A percentile compares a stretch with the other conserved stretches of the same genome.
Conservation (phyloP, 2,113 vertebrate species). For the Nothoprocta perdicaria region DNA sequence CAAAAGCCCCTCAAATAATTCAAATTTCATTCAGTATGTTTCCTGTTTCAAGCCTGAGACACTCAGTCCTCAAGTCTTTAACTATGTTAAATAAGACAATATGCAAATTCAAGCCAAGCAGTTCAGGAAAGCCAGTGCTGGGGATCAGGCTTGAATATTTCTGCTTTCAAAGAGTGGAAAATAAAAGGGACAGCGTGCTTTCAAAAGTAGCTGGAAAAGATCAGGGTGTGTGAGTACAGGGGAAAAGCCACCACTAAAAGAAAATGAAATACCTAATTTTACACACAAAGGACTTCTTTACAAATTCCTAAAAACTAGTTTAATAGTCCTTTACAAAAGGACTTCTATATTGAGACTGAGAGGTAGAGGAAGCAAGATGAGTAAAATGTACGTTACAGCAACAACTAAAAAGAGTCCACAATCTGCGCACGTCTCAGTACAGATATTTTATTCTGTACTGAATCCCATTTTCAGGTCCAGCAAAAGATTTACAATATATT, state of each 20-base stretch:
- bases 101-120: not conserved
- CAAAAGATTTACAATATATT: not conserved
- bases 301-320: no score
- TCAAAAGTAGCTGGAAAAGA: not conserved
- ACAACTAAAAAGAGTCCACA: not conserved
- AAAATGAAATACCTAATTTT: not conserved
- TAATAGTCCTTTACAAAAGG: not conserved
- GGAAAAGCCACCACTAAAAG: not conserved
- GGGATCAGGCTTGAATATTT: not conserved
- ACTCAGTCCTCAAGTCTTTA: not conserved
- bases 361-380: not conserved
- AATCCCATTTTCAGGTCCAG: not conserved
- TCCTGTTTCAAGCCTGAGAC: not conserved
- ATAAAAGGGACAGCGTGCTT: not conserved
- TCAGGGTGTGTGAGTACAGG: not conserved
- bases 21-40: not conserved
- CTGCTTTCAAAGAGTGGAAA: not conserved
- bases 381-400: not conserved
- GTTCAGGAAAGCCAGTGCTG: not conserved
- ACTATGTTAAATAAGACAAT: not conserved
- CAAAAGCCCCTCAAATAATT: not conserved
- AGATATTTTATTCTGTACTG: not conserved
- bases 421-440: not conserved
- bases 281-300: not conserved
- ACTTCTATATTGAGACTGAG: not conserved